Evolutionary conservation across 1,140 invertebrate genomes (phyloP), one percentile per base, ranked within the genome.

Genomic region (Leguminivora glycinivorella): DNA sequence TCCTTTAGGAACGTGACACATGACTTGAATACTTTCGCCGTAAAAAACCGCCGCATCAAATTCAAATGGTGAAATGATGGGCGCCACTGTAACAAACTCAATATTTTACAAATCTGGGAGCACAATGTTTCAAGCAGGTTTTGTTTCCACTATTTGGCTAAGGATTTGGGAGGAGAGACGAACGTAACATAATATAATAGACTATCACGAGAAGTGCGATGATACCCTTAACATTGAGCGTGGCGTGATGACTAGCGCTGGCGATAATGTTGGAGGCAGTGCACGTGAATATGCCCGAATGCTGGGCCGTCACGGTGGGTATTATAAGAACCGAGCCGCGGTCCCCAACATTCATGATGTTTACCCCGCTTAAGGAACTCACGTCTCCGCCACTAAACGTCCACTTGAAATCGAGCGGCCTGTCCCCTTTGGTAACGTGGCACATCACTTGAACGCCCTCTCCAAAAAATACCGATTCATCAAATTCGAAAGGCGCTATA

Each of bases 261-360:
- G 96, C 95, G 69, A 96, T 96, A 74, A 91, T 87, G 92, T 96
- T 96, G 56, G 91, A 94, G 75, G 95, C 95, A 74, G 94, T 93
- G 90, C 97, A 98, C 67, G 95, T 96, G 88, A 97, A 98, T 79
- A 94, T 93, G 74, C 96, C 96, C 78, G 94, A 96, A 73, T 92
- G 96, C 72, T 92, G 92, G 34, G 94, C 93, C 77, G 47, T 52
- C 47, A 52, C 47, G 19, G 47, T 93, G 79, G 86, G 93, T 87
- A 88, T 92, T 81, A 83, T 91, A 78, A 83, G 91, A 78, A 92
- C 84, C 78, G 92, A 93, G 82, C 78, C 89, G 82, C 92, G 92
- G 91, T 93, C 92, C 67, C 93, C 93, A 78, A 93, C 89, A 93
- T 85, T 94, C 82, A 93, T 96, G 79, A 93, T 91, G 74, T 86